Evolutionary conservation across 1,140 invertebrate species (phyloP).

Genomic region (Psilanteris sp.): DNA sequence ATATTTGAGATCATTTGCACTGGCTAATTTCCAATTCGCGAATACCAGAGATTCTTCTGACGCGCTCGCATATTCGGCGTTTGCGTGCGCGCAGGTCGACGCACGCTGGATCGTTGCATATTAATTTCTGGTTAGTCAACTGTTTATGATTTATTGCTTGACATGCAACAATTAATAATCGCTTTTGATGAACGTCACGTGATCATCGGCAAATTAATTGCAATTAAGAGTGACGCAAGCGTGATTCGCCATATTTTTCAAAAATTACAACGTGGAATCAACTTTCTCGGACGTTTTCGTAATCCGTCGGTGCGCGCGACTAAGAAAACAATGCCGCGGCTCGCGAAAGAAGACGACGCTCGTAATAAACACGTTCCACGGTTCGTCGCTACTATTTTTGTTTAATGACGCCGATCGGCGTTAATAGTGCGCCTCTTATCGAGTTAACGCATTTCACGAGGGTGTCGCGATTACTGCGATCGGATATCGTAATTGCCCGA

Average conservation of each 20-base stretch:
- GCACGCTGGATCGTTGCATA: slow-evolving; percentile 41
- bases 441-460: too few species aligned
- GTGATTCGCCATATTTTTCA: slow-evolving; percentile 22
- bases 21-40: slow-evolving; percentile 55
- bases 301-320: not conserved
- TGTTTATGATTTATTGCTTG: slow-evolving; percentile 40
- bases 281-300: slow-evolving; percentile 22
- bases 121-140: slow-evolving; percentile 49
- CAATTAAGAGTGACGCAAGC: slow-evolving; percentile 21
- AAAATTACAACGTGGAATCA: slow-evolving; percentile 8
- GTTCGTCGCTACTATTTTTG: not conserved
- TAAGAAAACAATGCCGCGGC: not conserved
- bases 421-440: too few species aligned
- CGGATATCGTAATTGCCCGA: too few species aligned
- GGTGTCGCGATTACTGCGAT: too few species aligned
- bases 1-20: slow-evolving; percentile 56
- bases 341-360: too few species aligned
- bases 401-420: too few species aligned
- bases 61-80: slow-evolving; percentile 44
- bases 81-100: slow-evolving; percentile 43
- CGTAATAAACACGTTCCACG: not conserved
- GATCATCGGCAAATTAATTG: slow-evolving; percentile 17
- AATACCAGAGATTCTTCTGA: slow-evolving; percentile 51
- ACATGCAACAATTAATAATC: slow-evolving; percentile 37
- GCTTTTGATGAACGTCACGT: slow-evolving; percentile 27